These are phyloP conservation scores for Trichogramma pretiosum DNA, from an alignment of 1,140 invertebrate species.

Conservation along the genomic window DNA sequence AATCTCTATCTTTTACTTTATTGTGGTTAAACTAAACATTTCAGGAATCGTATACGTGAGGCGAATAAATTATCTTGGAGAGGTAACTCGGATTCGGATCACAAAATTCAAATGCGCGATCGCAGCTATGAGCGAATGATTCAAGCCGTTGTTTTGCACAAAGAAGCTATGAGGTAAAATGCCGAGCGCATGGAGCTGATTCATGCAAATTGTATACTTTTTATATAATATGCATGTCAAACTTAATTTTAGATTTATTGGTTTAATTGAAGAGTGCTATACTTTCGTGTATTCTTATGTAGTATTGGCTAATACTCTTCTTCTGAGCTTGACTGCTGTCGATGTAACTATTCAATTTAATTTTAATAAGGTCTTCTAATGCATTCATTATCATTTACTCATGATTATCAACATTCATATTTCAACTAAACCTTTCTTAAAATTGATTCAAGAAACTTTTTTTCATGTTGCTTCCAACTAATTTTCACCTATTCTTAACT, in stretches of 20 bases:
- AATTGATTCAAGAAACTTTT: not conserved
- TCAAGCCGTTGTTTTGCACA: not conserved
- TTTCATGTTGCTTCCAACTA: not conserved
- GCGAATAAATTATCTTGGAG: not conserved
- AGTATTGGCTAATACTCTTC: not conserved
- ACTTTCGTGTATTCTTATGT: not conserved
- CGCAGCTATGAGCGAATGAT: not conserved
- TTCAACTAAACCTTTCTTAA: not conserved
- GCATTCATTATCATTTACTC: not conserved
- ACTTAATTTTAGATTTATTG: not conserved
- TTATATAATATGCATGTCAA: not conserved
- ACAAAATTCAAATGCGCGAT: not conserved
- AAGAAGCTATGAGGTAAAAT: not conserved
- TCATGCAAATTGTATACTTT: not conserved
- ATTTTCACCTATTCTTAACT: not conserved
- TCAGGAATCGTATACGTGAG: not conserved
- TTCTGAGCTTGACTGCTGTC: not conserved
- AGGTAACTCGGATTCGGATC: not conserved
- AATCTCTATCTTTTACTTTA: not conserved
- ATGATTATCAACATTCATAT: not conserved
- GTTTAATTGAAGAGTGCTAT: slow-evolving; percentile 3
- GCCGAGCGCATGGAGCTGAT: not conserved
- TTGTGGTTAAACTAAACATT: not conserved
- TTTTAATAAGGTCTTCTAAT: not conserved
- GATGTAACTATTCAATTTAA: not conserved